A percentile compares a stretch with the other conserved stretches of the same genome.
Conservation (phyloP, 2,888 invertebrate species). For the Ephialtes manifestator region DNA sequence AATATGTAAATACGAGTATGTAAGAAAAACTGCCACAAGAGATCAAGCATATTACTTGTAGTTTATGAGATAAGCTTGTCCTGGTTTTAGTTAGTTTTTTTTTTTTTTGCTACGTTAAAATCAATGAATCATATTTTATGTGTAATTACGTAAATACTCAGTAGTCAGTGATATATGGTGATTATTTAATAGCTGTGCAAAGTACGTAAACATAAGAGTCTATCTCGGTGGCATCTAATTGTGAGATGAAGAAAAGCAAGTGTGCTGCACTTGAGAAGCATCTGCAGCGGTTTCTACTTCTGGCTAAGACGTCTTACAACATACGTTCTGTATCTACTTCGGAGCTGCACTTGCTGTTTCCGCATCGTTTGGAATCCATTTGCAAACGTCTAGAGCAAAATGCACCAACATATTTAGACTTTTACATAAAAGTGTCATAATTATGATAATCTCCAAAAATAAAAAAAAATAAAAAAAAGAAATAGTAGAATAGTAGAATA, state of each 20-base stretch:
- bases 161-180: not conserved
- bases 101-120: not conserved
- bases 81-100: not conserved
- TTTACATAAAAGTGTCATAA: not conserved
- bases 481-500: too few species aligned
- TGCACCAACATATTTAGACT: not conserved
- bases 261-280: conserved; percentile 52
- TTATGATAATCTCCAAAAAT: not conserved
- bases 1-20: not conserved
- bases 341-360: conserved; percentile 43
- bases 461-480: not conserved
- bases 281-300: conserved; percentile 6
- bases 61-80: not conserved
- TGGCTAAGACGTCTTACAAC: conserved; percentile 28
- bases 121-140: conserved; percentile 1
- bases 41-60: not conserved
- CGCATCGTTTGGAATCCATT: conserved; percentile 48
- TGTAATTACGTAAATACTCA: not conserved
- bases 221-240: not conserved
- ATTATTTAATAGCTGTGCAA: not conserved
- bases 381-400: conserved; percentile 25
- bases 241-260: conserved; percentile 27
- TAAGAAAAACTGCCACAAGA: not conserved
- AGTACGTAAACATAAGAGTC: not conserved
- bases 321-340: conserved; percentile 41